These are phyloP conservation scores for Microcebus murinus DNA, from an alignment of 2,113 vertebrate species.

Conservation along the genomic window DNA sequence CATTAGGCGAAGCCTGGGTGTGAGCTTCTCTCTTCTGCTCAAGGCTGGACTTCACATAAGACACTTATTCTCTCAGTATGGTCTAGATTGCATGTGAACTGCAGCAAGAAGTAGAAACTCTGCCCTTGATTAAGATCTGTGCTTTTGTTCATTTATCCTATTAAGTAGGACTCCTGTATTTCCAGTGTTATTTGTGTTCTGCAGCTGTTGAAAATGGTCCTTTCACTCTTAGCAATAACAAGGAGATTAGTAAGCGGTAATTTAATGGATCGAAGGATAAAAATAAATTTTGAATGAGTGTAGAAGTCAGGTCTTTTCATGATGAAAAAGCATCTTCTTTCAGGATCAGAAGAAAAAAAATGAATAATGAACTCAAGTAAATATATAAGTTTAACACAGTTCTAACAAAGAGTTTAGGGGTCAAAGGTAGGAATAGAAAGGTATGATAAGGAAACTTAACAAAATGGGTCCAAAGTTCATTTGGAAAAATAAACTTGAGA, in stretches of 20 bases:
- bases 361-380: not conserved
- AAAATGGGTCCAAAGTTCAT: constrained; percentile 49
- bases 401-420: not conserved
- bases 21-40: not conserved
- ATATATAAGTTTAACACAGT: not conserved
- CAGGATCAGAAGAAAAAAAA: not conserved
- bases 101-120: not conserved
- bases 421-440: constrained; percentile 50
- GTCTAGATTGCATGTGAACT: not conserved
- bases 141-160: not conserved
- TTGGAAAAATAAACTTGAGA: not conserved
- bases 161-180: not conserved
- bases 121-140: not conserved
- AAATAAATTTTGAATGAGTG: not conserved
- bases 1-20: not conserved
- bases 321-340: not conserved
- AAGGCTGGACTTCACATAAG: not conserved
- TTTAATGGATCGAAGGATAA: not conserved
- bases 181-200: not conserved
- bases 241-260: not conserved
- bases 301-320: not conserved
- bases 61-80: not conserved
- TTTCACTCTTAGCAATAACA: not conserved
- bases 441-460: not conserved
- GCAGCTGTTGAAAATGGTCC: not conserved